A percentile compares a stretch with the other conserved stretches of the same genome.
phyloP scores from a whole-genome alignment of 2,888 invertebrate genomes.

The Ectemnius cavifrons region DNA sequence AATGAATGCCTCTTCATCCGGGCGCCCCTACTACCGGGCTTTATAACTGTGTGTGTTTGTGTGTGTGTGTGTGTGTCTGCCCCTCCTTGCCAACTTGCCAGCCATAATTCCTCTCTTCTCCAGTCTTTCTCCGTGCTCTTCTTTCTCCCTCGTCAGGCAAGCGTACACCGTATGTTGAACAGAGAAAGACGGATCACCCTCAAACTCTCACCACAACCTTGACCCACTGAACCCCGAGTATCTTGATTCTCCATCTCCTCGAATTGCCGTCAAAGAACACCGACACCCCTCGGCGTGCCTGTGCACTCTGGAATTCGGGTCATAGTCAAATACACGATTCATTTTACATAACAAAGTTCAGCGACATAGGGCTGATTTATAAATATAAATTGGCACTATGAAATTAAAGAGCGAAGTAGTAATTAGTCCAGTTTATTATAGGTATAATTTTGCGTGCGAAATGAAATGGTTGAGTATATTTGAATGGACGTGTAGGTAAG shows the following conservation, averaged over 20 bases:
- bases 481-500: too few species aligned
- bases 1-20: conserved; percentile 42
- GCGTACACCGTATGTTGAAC: conserved; percentile 23
- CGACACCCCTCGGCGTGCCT: neutral
- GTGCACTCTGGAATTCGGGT: too few species aligned
- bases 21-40: conserved; percentile 10
- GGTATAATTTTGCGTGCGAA: too few species aligned
- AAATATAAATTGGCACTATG: too few species aligned
- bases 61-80: too few species aligned
- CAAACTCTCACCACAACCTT: conserved; percentile 65
- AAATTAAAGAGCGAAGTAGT: too few species aligned
- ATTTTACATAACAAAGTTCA: too few species aligned
- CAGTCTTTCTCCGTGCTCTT: conserved; percentile 40
- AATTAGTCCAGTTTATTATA: too few species aligned
- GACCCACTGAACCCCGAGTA: conserved; percentile 65
- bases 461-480: too few species aligned
- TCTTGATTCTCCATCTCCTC: conserved; percentile 42
- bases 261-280: conserved; percentile 21
- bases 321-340: too few species aligned
- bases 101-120: conserved; percentile 19
- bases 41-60: too few species aligned
- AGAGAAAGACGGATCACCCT: conserved; percentile 54
- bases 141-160: conserved; percentile 37
- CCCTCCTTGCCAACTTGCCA: conserved; percentile 13
- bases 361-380: too few species aligned